Evolutionary conservation across 2,888 invertebrate genomes (phyloP).

Genomic region (Pegoplata infirma): DNA sequence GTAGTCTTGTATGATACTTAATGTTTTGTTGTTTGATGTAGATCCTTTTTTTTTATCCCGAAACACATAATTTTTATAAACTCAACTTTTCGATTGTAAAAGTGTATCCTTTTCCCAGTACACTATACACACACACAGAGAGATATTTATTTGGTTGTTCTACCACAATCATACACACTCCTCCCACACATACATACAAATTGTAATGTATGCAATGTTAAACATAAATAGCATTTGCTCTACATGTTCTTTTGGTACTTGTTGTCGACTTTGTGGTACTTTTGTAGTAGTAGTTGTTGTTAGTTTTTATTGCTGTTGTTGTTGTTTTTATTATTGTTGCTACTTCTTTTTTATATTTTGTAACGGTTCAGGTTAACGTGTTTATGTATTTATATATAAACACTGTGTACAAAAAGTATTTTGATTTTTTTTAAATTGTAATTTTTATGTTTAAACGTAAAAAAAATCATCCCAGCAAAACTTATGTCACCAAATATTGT

Average conservation of each 20-base stretch:
- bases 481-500: no score
- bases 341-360: not conserved
- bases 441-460: no score
- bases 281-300: no score
- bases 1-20: conserved; percentile 18
- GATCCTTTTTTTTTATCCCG: not conserved
- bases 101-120: not conserved
- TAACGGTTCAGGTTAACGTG: not conserved
- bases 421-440: no score
- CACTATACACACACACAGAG: no score
- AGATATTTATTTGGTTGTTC: no score
- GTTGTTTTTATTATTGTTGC: conserved; percentile 1
- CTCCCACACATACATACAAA: conserved; percentile 1
- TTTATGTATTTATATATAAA: no score
- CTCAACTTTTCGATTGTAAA: not conserved
- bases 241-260: conserved; percentile 33
- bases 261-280: conserved; percentile 35
- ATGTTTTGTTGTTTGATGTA: not conserved
- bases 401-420: no score
- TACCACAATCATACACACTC: no score
- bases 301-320: conserved; percentile 5
- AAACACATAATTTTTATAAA: conserved; percentile 1
- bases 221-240: conserved; percentile 41
- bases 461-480: no score
- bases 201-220: conserved; percentile 16